phyloP scores from a whole-genome alignment of 2,888 invertebrate genomes.

The Oxycera nigricornis region DNA sequence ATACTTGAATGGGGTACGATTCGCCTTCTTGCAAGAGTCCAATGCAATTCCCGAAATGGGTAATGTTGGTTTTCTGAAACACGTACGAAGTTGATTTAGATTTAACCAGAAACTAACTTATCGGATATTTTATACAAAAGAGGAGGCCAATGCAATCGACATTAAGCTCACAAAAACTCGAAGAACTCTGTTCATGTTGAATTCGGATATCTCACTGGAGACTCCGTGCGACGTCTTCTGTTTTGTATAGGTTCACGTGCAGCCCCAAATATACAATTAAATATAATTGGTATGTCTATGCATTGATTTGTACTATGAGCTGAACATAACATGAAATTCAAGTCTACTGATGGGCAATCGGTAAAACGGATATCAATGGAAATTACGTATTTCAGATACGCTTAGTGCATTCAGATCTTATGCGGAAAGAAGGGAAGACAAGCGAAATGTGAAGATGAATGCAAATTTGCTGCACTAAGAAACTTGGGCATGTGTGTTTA shows the following conservation, averaged over 20 bases:
- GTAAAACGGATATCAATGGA: no score
- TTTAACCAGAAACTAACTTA: slow-evolving; percentile 12
- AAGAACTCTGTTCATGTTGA: slow-evolving; percentile 2
- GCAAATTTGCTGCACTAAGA: no score
- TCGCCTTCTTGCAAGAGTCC: slow-evolving; percentile 7
- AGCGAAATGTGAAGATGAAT: no score
- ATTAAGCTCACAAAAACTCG: background rate
- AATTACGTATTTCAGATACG: no score
- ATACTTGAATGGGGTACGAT: slow-evolving; percentile 44
- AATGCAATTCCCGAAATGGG: slow-evolving; percentile 47
- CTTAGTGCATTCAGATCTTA: no score
- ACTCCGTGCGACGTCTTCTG: background rate
- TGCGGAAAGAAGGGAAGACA: no score
- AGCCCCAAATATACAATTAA: background rate
- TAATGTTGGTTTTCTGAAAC: slow-evolving; percentile 48
- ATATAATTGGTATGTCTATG: background rate
- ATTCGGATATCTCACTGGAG: background rate
- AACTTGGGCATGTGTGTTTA: no score
- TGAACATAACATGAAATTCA: no score
- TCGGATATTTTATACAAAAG: slow-evolving; percentile 6
- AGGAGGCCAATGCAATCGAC: slow-evolving; percentile 12
- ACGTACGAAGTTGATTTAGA: slow-evolving; percentile 20
- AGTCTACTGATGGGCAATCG: no score
- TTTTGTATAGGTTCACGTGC: background rate
- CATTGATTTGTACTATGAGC: background rate